Conservation (phyloP, 2,888 invertebrate genomes). For the Agrotis segetum region DNA sequence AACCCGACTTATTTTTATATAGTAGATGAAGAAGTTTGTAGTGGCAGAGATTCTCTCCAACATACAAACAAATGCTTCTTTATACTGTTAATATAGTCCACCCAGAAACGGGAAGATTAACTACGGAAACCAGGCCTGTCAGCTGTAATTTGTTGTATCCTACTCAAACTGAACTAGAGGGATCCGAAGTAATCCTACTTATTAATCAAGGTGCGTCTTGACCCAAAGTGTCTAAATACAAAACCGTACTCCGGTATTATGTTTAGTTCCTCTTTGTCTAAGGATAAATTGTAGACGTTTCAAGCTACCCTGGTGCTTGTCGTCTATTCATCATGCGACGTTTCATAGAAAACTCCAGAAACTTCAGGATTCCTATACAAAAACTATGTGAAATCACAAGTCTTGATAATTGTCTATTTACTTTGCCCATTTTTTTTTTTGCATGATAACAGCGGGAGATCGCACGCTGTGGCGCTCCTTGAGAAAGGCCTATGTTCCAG, state of each 20-base stretch:
- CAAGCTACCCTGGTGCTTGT: not conserved
- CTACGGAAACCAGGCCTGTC: not conserved
- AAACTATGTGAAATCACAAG: not conserved
- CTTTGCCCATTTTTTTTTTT: no score
- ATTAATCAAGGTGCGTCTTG: slow-evolving; percentile 24
- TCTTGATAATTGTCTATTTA: not conserved
- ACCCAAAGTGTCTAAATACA: slow-evolving; percentile 2
- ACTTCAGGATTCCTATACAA: no score
- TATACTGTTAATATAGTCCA: not conserved
- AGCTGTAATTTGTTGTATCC: slow-evolving; percentile 18
- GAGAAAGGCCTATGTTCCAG: no score
- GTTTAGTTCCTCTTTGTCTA: not conserved
- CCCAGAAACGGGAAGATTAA: slow-evolving; percentile 6
- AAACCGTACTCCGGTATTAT: not conserved
- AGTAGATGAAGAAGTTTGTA: no score
- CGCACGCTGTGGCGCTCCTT: no score
- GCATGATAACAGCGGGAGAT: no score
- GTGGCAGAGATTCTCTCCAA: no score
- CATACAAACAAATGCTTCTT: no score
- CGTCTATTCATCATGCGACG: not conserved
- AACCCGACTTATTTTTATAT: no score
- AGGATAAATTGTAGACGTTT: slow-evolving; percentile 6
- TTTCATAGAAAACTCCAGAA: not conserved
- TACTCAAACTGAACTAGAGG: slow-evolving; percentile 8
- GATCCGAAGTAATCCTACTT: slow-evolving; percentile 19